Conservation (phyloP, 2,113 vertebrate species). For the Ramphastos sulfuratus region DNA sequence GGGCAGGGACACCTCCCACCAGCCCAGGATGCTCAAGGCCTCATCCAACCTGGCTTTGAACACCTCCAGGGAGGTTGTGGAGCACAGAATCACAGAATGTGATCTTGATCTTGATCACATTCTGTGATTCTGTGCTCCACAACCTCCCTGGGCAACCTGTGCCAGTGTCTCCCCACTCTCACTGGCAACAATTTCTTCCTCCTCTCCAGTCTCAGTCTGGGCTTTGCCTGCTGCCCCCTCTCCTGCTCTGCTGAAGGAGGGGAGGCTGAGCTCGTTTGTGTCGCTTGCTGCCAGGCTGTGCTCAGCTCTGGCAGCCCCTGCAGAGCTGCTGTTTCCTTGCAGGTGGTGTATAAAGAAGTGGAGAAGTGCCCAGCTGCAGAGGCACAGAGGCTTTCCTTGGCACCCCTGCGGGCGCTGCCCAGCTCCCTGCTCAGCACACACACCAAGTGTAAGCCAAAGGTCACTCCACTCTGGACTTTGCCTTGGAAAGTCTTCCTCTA, state of each 20-base stretch:
- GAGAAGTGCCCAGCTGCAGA: conserved; percentile 78
- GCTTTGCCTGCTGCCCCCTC: too few relatives aligned
- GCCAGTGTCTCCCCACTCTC: too few relatives aligned
- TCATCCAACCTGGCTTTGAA: too few relatives aligned
- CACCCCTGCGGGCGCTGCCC: conserved; percentile 67
- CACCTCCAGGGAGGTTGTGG: too few relatives aligned
- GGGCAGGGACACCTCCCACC: too few relatives aligned
- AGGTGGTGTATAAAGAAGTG: conserved; percentile 92
- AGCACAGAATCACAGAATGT: too few relatives aligned
- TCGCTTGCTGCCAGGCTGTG: background rate
- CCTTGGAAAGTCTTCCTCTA: background rate
- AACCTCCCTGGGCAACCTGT: too few relatives aligned
- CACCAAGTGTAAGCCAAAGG: conserved; percentile 87
- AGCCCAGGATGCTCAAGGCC: too few relatives aligned
- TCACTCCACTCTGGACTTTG: conserved; percentile 2
- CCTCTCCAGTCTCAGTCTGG: too few relatives aligned
- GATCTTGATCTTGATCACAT: too few relatives aligned
- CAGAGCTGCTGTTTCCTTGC: conserved; percentile 41
- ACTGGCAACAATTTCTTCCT: too few relatives aligned
- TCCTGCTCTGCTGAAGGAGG: background rate
- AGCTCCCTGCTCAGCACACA: conserved; percentile 77
- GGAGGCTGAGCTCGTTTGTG: background rate
- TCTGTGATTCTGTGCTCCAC: too few relatives aligned
- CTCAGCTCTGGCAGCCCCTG: background rate
- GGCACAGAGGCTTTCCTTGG: conserved; percentile 77